phyloP scores from a whole-genome alignment of 2,888 invertebrate genomes.

The Phengaris alcon region DNA sequence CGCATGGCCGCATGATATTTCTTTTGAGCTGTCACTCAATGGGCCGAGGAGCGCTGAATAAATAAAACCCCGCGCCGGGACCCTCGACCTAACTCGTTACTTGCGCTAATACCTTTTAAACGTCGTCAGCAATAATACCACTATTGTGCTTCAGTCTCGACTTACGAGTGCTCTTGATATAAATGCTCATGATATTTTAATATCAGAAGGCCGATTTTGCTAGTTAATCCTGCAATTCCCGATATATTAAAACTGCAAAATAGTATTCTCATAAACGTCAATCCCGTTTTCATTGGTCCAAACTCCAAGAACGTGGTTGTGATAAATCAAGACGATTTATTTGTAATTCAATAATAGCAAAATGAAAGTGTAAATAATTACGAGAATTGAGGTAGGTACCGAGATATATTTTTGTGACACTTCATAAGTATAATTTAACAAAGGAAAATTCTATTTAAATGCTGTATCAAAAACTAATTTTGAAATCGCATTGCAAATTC shows the following conservation, averaged over 20 bases:
- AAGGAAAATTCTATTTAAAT: not conserved
- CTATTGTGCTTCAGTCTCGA: conserved; percentile 12
- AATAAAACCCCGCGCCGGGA: conserved; percentile 50
- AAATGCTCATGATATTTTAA: not conserved
- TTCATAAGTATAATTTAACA: too few relatives aligned
- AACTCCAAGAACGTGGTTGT: too few relatives aligned
- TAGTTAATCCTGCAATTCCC: too few relatives aligned
- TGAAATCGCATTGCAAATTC: not conserved
- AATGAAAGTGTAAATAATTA: too few relatives aligned
- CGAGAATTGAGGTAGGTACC: too few relatives aligned
- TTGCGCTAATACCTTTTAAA: conserved; percentile 27
- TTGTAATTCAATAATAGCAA: too few relatives aligned
- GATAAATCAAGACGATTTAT: too few relatives aligned
- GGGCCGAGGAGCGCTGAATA: conserved; percentile 58
- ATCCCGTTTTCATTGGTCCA: too few relatives aligned
- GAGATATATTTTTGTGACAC: too few relatives aligned
- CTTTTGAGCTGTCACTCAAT: conserved; percentile 54
- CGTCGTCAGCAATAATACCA: conserved; percentile 19
- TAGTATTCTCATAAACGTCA: too few relatives aligned
- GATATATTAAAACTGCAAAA: too few relatives aligned
- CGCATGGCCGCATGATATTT: conserved; percentile 47
- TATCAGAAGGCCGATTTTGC: not conserved
- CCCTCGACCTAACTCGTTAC: conserved; percentile 38
- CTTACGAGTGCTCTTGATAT: conserved; percentile 11
- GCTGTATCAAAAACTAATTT: conserved; percentile 3